phyloP scores from a whole-genome alignment of 2,113 vertebrate genomes.

The Rhinopomastus cyanomelas region DNA sequence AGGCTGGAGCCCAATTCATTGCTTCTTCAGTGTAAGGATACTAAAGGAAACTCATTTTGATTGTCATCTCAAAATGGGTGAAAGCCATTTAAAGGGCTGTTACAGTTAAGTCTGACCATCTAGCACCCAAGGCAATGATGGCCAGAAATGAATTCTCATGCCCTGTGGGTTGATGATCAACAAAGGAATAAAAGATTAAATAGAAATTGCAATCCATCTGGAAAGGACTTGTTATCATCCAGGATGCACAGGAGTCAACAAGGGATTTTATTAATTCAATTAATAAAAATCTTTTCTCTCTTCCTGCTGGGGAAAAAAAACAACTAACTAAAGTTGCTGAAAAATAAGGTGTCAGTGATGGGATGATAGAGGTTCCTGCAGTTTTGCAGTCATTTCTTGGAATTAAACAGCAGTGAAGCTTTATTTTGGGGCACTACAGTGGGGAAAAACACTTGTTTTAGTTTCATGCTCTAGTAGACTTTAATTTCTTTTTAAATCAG shows the following conservation, averaged over 20 bases:
- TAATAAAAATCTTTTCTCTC: slow-evolving; percentile 45
- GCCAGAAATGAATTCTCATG: slow-evolving; percentile 5
- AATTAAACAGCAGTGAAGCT: background rate
- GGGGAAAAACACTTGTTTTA: background rate
- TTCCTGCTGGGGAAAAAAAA: background rate
- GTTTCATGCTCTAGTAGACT: background rate
- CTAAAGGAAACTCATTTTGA: background rate
- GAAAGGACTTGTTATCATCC: slow-evolving; percentile 51
- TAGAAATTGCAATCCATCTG: slow-evolving; percentile 46
- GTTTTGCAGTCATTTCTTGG: slow-evolving; percentile 28
- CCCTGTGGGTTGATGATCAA: background rate
- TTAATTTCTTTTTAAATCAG: background rate
- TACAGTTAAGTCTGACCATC: background rate
- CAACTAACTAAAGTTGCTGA: background rate
- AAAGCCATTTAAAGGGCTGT: background rate
- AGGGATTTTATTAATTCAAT: slow-evolving; percentile 57
- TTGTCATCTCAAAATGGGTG: background rate
- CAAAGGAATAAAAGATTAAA: background rate
- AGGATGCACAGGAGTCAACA: slow-evolving; percentile 40
- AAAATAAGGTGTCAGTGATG: slow-evolving; percentile 22
- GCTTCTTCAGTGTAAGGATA: background rate
- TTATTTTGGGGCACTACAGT: background rate
- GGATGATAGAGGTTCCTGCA: slow-evolving; percentile 26
- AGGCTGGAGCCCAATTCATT: accelerated
- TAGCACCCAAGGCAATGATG: background rate